Base-by-base conservation (phyloP, 2,797 vertebrate species). In the Bovichtus variegatus region DNA sequence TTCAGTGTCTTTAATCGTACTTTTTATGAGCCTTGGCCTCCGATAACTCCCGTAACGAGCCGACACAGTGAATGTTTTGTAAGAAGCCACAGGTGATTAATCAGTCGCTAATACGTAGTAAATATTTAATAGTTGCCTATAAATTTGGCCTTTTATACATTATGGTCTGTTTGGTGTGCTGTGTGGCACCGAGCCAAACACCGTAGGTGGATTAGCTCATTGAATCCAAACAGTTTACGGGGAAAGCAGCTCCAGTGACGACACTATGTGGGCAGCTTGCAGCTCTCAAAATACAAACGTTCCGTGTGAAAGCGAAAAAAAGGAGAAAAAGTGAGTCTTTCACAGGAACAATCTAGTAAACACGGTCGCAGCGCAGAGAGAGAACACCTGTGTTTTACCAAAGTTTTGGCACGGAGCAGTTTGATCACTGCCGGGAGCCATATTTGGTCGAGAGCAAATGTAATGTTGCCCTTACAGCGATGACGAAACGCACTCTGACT, bases 221-320 rank as follows among this genome's bases (percentile, higher is more conserved):
- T 95, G 89, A 94, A 93, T 92, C 89, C 91, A 95, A 93, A 96
- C 95, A 94, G 93, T 95, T 95, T 95, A 93, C 87, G 90, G 91
- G 84, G 88, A 87, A 87, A 91, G 89, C 91, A 71, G 92, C 91
- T 92, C 91, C 85, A 78, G 85, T 94, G 93, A 95, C 87, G 88
- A 90, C 93, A 94, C 87, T 82, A 80, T 89, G 86, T 92, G 93
- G 81, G 80, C 94, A 94, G 93, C 94, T 94, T 92, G 92, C 86
- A 90, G 91, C 82, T 91, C 91, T 92, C 85, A 89, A 89, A 89
- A 94, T 81, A 90, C 93, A 91, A 95, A 89, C 84, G 77, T 81
- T 92, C 87, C 84, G 80, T 86, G 88, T 87, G 85, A 82, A 87
- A 86, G 79, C 54, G 40, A 86, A 85, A 88, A 85, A 58, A 74